These are phyloP conservation scores for Miltochrista miniata DNA, from an alignment of 2,888 invertebrate species.

Conservation along the genomic window DNA sequence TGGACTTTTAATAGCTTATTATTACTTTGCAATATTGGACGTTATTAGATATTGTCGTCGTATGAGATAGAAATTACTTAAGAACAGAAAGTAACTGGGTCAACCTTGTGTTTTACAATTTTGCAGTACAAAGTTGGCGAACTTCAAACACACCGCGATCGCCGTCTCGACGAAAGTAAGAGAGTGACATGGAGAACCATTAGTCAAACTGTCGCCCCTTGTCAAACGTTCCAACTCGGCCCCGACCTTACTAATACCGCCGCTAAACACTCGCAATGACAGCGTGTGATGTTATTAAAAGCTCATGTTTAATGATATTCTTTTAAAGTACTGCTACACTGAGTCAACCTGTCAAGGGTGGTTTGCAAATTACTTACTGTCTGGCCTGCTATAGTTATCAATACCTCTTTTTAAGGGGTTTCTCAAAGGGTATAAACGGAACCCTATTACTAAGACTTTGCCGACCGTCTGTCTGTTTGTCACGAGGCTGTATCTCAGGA, in stretches of 20 bases:
- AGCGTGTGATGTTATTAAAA: slow-evolving; percentile 70
- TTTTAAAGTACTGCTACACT: slow-evolving; percentile 14
- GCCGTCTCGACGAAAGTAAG: slow-evolving; percentile 53
- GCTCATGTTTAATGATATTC: slow-evolving; percentile 50
- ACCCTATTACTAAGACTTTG: no score
- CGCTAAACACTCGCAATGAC: slow-evolving; percentile 58
- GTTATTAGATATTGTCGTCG: no score
- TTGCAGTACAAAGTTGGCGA: slow-evolving; percentile 11
- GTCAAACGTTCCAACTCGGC: slow-evolving; percentile 70
- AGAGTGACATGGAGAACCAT: slow-evolving; percentile 68
- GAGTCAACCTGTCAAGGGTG: neutral
- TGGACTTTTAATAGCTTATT: no score
- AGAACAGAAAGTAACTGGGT: no score
- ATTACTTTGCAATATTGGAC: no score
- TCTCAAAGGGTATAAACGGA: no score
- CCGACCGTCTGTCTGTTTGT: no score
- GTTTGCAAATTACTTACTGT: neutral
- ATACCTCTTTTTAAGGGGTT: no score
- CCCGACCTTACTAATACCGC: slow-evolving; percentile 62
- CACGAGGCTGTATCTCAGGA: no score
- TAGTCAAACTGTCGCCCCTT: slow-evolving; percentile 81
- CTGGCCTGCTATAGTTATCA: no score
- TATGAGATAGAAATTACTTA: no score
- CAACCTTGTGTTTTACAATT: neutral
- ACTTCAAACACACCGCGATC: slow-evolving; percentile 27